Evolutionary conservation across 2,888 invertebrate species (phyloP).

Genomic region (Mycalesis mineus): DNA sequence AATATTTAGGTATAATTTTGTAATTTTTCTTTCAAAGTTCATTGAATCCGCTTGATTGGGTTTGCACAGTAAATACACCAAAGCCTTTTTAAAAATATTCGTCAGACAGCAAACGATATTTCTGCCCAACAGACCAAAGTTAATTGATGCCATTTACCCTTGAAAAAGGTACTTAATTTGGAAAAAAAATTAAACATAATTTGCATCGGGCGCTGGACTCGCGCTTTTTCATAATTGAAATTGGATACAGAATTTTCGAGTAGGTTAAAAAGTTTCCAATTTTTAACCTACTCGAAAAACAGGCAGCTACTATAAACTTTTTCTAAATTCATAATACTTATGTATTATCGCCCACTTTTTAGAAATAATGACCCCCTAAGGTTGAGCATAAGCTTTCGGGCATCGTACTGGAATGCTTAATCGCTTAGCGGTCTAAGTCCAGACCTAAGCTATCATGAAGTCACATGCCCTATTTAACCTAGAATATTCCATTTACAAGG

Average conservation of each 20-base stretch:
- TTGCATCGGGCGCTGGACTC: background rate
- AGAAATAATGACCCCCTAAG: too few relatives aligned
- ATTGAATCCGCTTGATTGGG: background rate
- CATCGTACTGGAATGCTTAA: too few relatives aligned
- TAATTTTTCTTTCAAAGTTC: background rate
- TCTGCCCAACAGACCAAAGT: background rate
- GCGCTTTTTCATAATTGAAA: background rate
- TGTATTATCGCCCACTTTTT: too few relatives aligned
- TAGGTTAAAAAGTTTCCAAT: too few relatives aligned
- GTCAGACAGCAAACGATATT: background rate
- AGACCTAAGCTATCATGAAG: too few relatives aligned
- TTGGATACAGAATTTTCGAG: background rate
- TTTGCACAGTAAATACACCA: background rate
- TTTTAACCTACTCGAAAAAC: too few relatives aligned
- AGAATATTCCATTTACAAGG: too few relatives aligned
- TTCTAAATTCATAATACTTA: too few relatives aligned
- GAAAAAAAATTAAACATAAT: background rate
- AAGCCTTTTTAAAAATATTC: background rate
- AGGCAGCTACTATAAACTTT: too few relatives aligned
- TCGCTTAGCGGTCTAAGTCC: too few relatives aligned
- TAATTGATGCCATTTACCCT: conserved; percentile 4
- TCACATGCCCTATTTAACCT: too few relatives aligned
- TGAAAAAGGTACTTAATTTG: background rate
- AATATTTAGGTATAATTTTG: background rate
- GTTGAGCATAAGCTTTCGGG: too few relatives aligned